phyloP scores from a whole-genome alignment of 2,113 vertebrate species.

The Corythaixoides concolor region DNA sequence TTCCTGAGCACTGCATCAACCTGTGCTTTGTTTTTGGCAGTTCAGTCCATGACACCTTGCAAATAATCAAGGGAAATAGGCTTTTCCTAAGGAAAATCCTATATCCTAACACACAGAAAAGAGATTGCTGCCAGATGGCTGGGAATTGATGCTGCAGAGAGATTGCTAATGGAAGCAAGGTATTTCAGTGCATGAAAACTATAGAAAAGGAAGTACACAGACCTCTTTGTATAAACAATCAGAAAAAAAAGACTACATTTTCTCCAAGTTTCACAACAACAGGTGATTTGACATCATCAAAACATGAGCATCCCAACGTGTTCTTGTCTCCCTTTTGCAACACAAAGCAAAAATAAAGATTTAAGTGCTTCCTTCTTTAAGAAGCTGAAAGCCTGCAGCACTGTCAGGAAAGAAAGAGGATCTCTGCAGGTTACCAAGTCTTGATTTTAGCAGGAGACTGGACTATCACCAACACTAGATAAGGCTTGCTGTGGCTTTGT shows the following conservation, averaged over 20 bases:
- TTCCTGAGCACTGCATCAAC: background rate
- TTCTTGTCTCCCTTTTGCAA: background rate
- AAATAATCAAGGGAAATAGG: background rate
- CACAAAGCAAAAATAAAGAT: background rate
- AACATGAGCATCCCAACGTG: background rate
- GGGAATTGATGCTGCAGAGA: background rate
- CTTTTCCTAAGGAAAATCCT: constrained; percentile 21
- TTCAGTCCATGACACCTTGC: background rate
- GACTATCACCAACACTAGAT: background rate
- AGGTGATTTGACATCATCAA: background rate
- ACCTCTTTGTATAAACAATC: background rate
- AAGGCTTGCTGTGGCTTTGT: background rate
- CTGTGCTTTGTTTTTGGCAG: background rate
- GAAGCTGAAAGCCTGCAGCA: background rate
- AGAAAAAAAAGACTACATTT: background rate
- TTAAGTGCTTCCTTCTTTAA: background rate
- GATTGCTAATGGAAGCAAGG: background rate
- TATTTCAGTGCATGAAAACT: background rate
- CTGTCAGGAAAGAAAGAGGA: background rate
- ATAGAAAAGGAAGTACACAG: background rate
- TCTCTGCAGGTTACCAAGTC: background rate
- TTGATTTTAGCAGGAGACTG: background rate
- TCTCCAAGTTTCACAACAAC: background rate
- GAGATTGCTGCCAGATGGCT: constrained; percentile 6
- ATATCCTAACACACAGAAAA: background rate